Evolutionary conservation across 2,113 vertebrate genomes (phyloP), one percentile per base, ranked within the genome.

Genomic region (Anoplopoma fimbria): DNA sequence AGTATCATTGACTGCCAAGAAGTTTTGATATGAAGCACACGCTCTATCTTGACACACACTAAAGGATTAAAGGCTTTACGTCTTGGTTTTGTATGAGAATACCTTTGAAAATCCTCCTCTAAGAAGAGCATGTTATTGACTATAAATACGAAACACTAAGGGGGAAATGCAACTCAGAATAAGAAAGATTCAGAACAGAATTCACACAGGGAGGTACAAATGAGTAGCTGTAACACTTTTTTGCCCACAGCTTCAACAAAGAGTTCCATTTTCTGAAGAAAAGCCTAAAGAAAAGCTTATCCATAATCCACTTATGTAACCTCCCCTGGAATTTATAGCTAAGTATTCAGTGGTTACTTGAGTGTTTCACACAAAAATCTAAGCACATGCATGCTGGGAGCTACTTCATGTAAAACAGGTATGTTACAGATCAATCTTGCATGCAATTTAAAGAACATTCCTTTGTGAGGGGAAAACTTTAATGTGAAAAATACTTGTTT

Each of bases 261-360:
- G 42, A 62, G 31, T 2, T 51, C 4, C 21, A 69, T 51, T 85
- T n/a, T 69, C 14, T 53, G 67, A 45, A 58, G 25, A 87, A 61
- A 67, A 60, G 15, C 34, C 19, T 9, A 34, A 69, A 40, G 62
- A 69, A 80, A 42, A 69, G 68, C 25, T 61, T 45, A 85, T 21
- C 45, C 8, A 13, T 84, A 85, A 85, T 84, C 80, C 33, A 55
- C 25, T 88, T 79, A 73, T 65, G 73, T 61, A 81, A 79, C 31
- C 49, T 53, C 27, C 65, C 23, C 23, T 65, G 68, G 67, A 88
- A 55, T 75, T 40, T 77, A 7, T 2, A 10, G 2, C 63, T 55
- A 12, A 9, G 2, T 19, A 64, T 72, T 71, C 17, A 57, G 17
- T 38, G 5, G 40, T 64, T 17, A 9, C 1, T 51, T n/a, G n/a